Percentiles rank a stretch among this genome's conserved stretches.
phyloP scores from a whole-genome alignment of 1,140 invertebrate genomes.

The Cherax destructor region DNA sequence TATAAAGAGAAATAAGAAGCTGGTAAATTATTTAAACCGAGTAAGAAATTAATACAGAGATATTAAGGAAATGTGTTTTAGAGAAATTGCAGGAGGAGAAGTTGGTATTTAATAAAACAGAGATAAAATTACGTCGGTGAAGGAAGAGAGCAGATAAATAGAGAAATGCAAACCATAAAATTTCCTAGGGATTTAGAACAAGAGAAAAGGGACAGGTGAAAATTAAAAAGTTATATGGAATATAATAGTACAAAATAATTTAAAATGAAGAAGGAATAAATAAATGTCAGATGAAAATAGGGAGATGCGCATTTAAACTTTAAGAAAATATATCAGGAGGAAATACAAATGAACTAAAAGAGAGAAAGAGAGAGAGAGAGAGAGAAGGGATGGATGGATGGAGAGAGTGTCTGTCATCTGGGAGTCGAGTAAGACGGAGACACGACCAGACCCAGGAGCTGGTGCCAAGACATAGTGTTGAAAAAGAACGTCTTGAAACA shows the following conservation, averaged over 20 bases:
- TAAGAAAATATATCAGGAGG: too few relatives aligned
- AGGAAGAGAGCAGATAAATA: too few relatives aligned
- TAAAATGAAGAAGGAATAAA: too few relatives aligned
- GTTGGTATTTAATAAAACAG: too few relatives aligned
- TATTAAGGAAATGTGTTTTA: neutral
- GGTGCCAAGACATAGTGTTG: slow-evolving; percentile 49
- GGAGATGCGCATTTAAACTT: neutral
- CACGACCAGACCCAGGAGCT: neutral
- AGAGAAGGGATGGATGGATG: neutral
- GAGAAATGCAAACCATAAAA: too few relatives aligned
- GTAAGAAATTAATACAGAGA: neutral
- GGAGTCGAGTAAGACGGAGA: slow-evolving; percentile 3
- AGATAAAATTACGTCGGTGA: too few relatives aligned
- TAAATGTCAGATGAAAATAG: neutral
- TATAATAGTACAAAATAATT: too few relatives aligned
- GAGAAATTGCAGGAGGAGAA: too few relatives aligned
- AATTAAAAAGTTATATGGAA: neutral
- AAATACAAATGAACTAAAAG: neutral
- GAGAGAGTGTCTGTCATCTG: slow-evolving; percentile 10
- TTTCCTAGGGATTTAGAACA: too few relatives aligned
- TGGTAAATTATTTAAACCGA: neutral
- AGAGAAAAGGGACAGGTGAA: neutral
- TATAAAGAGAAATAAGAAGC: neutral
- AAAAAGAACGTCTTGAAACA: slow-evolving; percentile 57
- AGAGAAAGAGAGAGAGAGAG: slow-evolving; percentile 26